Evolutionary conservation across 2,797 vertebrate species (phyloP), one percentile per base, ranked within the genome.

Genomic region (Pygocentrus nattereri): DNA sequence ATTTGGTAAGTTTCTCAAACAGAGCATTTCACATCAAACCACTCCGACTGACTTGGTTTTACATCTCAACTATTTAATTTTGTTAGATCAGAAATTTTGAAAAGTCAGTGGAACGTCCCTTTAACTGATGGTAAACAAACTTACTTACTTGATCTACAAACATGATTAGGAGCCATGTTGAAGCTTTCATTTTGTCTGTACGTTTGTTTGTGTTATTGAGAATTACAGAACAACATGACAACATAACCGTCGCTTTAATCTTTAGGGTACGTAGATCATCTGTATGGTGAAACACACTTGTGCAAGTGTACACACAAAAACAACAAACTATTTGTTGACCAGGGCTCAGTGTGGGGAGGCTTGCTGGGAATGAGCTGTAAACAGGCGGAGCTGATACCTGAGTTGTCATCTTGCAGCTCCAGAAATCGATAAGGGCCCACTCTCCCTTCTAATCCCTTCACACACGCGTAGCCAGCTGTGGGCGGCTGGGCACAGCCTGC

Each of bases 391-490:
- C 88, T 88, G 85, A 90, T 86, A 85, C 79, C 86, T 85, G 88
- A 91, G 87, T 86, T 91, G 87, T 94, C 90, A 91, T 91, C 88
- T 89, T 88, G 82, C 88, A 89, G 89, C 83, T 87, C 82, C 82
- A 86, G 80, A 91, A 92, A 94, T 94, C 92, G 90, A 94, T 94
- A 86, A 44, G 87, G 79, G 87, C 47, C 86, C 80, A 75, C 76
- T 85, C 85, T 78, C 82, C 47, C 68, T 79, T 88, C 78, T 91
- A 84, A 91, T 93, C 87, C 83, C 75, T 34, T 74, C 80, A 87
- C 84, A 86, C 74, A 74, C 85, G 83, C 84, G 79, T 85, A 84
- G 88, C 10, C 27, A 84, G 85, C 56, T 76, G 79, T 79, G 79
- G 85, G 41, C 68, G 82, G 81, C 80, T 83, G 82, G 87, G 83